Evolutionary conservation across 1,140 invertebrate species (phyloP), one percentile per base, ranked within the genome.

Genomic region (Nasonia vitripennis): DNA sequence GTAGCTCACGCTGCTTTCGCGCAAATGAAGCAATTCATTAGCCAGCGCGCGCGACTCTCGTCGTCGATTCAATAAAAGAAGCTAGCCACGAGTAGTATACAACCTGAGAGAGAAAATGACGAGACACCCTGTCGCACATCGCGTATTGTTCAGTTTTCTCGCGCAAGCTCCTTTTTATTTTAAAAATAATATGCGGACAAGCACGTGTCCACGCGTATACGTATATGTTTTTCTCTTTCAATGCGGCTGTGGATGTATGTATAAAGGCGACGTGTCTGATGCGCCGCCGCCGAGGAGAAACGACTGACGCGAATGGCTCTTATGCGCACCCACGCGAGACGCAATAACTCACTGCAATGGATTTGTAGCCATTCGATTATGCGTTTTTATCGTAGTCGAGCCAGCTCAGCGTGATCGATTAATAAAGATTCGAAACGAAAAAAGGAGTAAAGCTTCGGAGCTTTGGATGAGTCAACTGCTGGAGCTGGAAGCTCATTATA

Each of bases 21-120:
- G n/a, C 31, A 78, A 78, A 51, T 48, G 45, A 78, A 31, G 41
- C 75, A 23, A 78, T 78, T 78, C 75, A 51, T 78, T 78, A 78
- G 73, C 11, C 6, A 17, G 27, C 17, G 68, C 2, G 68, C 68
- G 23, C 68, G 11, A 12, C 31, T 14, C 68, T 27, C 68, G 23
- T 27, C 68, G 23, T 41, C 73, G 20, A 75, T 41, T n/a, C 31
- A 75, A 75, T 75, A 37, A 41, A 45, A n/a, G 37, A 75, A 45
- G 37, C 20, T 62, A 20, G 20, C 55, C 20, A n/a, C 55, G 17
- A n/a, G 55, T n/a, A 20, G 55, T 62, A 17, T 55, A 12, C 12
- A 20, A 7, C 4, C 51, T 5, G 17, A 20, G 20, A 20, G 20
- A 62, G 17, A 62, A 62, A 62, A 62, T 62, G 17, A n/a, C 55